Evolutionary conservation across 2,113 vertebrate genomes (phyloP), one percentile per base, ranked within the genome.

Genomic region (Leucosticte australis): DNA sequence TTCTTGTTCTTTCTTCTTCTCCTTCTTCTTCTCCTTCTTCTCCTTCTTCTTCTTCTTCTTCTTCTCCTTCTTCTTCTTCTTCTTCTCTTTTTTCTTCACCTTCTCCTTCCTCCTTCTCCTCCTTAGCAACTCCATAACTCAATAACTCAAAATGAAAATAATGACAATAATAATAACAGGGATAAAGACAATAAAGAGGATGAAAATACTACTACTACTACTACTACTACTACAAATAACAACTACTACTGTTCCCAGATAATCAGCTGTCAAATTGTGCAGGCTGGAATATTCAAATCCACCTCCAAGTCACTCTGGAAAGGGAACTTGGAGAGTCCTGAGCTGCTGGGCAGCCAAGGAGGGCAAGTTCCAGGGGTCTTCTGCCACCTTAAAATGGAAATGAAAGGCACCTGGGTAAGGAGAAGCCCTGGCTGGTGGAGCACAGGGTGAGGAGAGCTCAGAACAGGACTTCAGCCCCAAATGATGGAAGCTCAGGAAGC

Each of bases 91-190:
- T n/a, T n/a, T n/a, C n/a, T n/a, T n/a, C n/a, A n/a, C n/a, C n/a
- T n/a, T n/a, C n/a, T n/a, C n/a, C 3, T 18, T 41, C 3, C 8
- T 39, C 2, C 35, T 39, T 3, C 41, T 44, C 1, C 21, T 24
- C 2, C 30, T 44, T 10, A 31, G 27, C 6, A 47, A 15, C 31
- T 76, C 44, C 24, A 8, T 17, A 53, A 64, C 30, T 13, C 7
- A 52, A 42, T 35, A 11, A 15, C 44, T 33, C 16, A 27, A 41
- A 41, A 63, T 15, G 23, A 35, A 7, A 1, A 53, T 10, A 20
- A 17, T 3, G 12, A 19, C 9, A 39, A 33, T 6, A 42, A 15
- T 18, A 26, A 39, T 6, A 53, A 10, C 35, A 79, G 33, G 19
- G 4, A 47, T 8, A 27, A 23, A n/a, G 14, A 5, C 1, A 35